Conservation (phyloP, 92 coral and sea anemone species). For the Desmophyllum pertusum region DNA sequence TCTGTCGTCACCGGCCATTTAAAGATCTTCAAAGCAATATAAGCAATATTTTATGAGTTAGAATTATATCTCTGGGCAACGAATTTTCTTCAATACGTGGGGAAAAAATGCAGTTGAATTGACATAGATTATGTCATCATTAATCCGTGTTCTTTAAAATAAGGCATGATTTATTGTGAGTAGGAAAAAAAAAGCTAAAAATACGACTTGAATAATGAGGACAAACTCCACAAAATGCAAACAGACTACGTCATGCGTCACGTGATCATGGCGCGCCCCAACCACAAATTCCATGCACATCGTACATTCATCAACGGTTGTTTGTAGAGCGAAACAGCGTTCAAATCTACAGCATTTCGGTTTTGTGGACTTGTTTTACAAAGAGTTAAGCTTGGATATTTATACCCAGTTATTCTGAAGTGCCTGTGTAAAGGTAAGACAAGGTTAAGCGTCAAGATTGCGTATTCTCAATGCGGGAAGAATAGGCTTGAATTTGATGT, state of each 20-base stretch:
- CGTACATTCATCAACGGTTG: neutral
- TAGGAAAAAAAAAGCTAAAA: neutral
- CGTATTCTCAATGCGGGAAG: neutral
- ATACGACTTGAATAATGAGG: neutral
- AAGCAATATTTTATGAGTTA: neutral
- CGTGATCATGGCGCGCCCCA: slow-evolving; percentile 35
- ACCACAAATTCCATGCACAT: neutral
- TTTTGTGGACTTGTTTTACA: neutral
- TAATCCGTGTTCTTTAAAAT: neutral
- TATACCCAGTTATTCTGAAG: neutral
- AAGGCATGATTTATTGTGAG: neutral
- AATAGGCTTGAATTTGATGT: neutral
- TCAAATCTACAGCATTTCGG: neutral
- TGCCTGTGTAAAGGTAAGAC: slow-evolving; percentile 32
- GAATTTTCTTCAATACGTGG: neutral
- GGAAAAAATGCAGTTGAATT: neutral
- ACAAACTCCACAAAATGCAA: neutral
- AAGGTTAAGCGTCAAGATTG: neutral
- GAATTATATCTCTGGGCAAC: neutral
- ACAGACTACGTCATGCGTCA: neutral
- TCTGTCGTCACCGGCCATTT: neutral
- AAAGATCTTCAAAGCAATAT: neutral
- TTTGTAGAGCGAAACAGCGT: neutral
- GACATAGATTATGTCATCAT: neutral
- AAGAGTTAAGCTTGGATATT: neutral